Percentiles rank a stretch among this genome's conserved stretches.
Evolutionary conservation across 1,140 invertebrate species (phyloP).

Genomic region (Lordiphosa mommai): DNA sequence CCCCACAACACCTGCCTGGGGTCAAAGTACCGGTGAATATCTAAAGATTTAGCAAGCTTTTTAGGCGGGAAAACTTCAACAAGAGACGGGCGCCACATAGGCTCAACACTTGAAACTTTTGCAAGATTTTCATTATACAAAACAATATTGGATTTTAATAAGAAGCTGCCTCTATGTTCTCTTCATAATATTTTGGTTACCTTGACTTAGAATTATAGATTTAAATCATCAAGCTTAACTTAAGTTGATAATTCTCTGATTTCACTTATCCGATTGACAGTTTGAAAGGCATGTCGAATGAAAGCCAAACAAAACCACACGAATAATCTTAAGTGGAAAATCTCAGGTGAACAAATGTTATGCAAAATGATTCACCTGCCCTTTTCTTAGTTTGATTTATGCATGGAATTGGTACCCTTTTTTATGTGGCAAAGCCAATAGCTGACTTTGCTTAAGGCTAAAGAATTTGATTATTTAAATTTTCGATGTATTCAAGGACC

Average conservation of each 20-base stretch:
- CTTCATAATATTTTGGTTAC: too few species aligned
- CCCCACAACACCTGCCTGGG: too few species aligned
- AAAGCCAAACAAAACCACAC: conserved; percentile 18
- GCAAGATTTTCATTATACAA: too few species aligned
- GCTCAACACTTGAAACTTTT: too few species aligned
- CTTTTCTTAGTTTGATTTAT: conserved; percentile 21
- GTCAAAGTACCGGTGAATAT: too few species aligned
- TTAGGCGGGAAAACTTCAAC: too few species aligned
- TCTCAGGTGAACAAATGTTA: conserved; percentile 37
- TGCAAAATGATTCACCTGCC: conserved; percentile 48
- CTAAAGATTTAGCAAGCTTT: too few species aligned
- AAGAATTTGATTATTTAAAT: conserved; percentile 72
- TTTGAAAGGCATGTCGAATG: conserved; percentile 20
- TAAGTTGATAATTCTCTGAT: conserved; percentile 10
- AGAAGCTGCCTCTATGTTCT: too few species aligned
- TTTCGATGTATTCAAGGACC: conserved; percentile 31
- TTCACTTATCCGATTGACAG: conserved; percentile 40
- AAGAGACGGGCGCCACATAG: too few species aligned
- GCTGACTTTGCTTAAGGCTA: background rate
- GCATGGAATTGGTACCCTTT: conserved; percentile 6
- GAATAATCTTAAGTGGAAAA: conserved; percentile 13
- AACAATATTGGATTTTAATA: too few species aligned
- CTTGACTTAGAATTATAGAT: too few species aligned
- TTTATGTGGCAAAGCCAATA: conserved; percentile 18
- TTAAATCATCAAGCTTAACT: too few species aligned